These are phyloP conservation scores for Melanotaenia pygmaea DNA, from an alignment of 2,797 vertebrate species.

Conservation along the genomic window DNA sequence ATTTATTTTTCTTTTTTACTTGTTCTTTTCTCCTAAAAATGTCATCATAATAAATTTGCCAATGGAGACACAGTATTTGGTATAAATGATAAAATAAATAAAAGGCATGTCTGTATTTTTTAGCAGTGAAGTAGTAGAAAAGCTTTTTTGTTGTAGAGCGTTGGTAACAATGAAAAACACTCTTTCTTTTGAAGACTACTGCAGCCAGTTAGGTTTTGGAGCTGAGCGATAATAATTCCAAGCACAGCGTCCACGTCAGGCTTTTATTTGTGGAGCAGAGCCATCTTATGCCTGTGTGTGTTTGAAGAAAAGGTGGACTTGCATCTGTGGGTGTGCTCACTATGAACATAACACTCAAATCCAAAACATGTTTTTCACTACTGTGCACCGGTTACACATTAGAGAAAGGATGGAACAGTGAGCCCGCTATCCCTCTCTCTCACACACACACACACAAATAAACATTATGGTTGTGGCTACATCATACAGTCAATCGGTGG, in stretches of 20 bases:
- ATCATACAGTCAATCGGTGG: constrained; percentile 55
- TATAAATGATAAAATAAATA: too few species aligned
- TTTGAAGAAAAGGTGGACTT: constrained; percentile 3
- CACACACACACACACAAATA: constrained; percentile 23
- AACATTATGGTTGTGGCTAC: constrained; percentile 32
- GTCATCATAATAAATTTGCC: too few species aligned
- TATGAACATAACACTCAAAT: constrained; percentile 43
- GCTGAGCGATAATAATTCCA: constrained; percentile 20
- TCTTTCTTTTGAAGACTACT: constrained; percentile 1
- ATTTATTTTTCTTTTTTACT: neutral
- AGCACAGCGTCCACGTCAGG: neutral
- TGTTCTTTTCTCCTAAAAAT: neutral
- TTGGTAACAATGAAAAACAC: constrained; percentile 1
- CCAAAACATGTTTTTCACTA: constrained; percentile 75
- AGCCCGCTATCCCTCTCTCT: neutral
- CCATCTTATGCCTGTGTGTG: neutral
- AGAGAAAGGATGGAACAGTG: constrained; percentile 24
- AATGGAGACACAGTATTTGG: neutral
- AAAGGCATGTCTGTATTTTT: neutral
- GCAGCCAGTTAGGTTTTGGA: constrained; percentile 29
- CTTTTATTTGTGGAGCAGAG: constrained; percentile 38
- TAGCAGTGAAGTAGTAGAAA: neutral
- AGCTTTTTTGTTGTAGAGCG: neutral
- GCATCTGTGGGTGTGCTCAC: constrained; percentile 12
- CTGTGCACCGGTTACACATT: constrained; percentile 40